phyloP scores from a whole-genome alignment of 2,113 vertebrate genomes.

The Paralichthys olivaceus region DNA sequence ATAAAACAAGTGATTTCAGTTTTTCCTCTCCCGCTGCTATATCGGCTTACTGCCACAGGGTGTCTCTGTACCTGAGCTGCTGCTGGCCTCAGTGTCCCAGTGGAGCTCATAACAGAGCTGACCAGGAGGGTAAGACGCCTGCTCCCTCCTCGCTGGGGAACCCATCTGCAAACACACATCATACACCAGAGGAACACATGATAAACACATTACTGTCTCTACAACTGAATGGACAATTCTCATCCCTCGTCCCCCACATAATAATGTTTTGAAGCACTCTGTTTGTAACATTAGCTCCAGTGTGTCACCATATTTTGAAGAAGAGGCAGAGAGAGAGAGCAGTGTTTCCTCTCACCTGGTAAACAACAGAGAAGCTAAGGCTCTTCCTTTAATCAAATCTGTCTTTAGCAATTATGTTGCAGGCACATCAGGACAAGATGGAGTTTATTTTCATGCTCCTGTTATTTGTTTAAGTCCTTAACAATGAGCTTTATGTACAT shows the following conservation, averaged over 20 bases:
- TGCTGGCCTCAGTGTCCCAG: constrained; percentile 85
- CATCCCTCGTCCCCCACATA: constrained; percentile 14
- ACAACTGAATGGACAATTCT: constrained; percentile 2
- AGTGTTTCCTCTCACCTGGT: constrained; percentile 25
- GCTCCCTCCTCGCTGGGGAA: constrained; percentile 81
- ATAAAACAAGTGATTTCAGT: too few species aligned
- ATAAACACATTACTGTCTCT: constrained; percentile 23
- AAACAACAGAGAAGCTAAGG: not conserved
- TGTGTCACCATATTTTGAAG: constrained; percentile 19
- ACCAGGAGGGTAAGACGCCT: constrained; percentile 63
- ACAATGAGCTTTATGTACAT: constrained; percentile 25
- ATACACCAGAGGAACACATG: constrained; percentile 27
- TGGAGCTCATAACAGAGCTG: constrained; percentile 84
- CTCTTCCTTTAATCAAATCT: constrained; percentile 40
- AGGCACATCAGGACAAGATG: constrained; percentile 28
- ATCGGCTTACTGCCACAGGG: constrained; percentile 45
- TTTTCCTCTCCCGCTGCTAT: not conserved
- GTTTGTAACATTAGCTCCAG: constrained; percentile 48
- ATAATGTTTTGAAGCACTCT: constrained; percentile 62
- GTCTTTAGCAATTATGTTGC: constrained; percentile 44
- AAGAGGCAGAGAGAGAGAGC: not conserved
- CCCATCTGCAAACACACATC: constrained; percentile 77
- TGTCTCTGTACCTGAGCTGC: constrained; percentile 80
- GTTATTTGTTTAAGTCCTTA: constrained; percentile 3
- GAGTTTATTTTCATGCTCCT: constrained; percentile 15